Percentiles rank a stretch among this genome's conserved stretches.
phyloP scores from a whole-genome alignment of 2,888 invertebrate genomes.

The Teleogryllus oceanicus region DNA sequence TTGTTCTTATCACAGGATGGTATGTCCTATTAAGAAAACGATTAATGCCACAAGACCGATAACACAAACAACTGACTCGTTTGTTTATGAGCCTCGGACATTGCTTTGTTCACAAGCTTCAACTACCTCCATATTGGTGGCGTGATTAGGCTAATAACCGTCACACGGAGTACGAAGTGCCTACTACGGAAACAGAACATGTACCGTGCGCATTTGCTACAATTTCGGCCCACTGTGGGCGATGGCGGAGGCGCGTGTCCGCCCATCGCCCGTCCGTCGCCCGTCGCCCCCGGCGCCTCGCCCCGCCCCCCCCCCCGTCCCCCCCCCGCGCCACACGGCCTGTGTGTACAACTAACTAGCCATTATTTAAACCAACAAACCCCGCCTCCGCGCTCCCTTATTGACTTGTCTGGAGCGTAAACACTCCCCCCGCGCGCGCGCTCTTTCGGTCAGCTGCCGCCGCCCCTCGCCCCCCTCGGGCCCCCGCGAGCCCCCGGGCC shows the following conservation, averaged over 20 bases:
- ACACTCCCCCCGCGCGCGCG: neutral
- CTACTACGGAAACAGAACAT: too few relatives aligned
- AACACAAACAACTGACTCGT: too few relatives aligned
- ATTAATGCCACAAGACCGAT: too few relatives aligned
- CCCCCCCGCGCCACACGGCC: neutral
- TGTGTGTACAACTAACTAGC: conserved; percentile 18
- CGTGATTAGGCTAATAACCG: too few relatives aligned
- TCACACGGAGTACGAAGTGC: too few relatives aligned
- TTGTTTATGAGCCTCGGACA: too few relatives aligned
- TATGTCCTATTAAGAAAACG: too few relatives aligned
- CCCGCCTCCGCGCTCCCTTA: conserved; percentile 18
- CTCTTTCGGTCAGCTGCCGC: neutral
- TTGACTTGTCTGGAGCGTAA: conserved; percentile 10
- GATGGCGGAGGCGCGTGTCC: neutral
- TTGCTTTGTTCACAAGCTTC: too few relatives aligned
- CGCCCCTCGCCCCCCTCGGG: neutral
- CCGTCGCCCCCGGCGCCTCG: neutral
- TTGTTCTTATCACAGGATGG: too few relatives aligned
- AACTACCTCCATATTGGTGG: too few relatives aligned
- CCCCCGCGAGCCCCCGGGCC: neutral
- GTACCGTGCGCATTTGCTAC: too few relatives aligned
- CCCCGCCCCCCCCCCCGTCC: neutral
- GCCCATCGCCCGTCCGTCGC: neutral
- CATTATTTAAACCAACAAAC: conserved; percentile 18
- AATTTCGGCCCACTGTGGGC: too few relatives aligned